Base-by-base conservation (phyloP, 1,140 invertebrate genomes). In the Achatina immaculata region DNA sequence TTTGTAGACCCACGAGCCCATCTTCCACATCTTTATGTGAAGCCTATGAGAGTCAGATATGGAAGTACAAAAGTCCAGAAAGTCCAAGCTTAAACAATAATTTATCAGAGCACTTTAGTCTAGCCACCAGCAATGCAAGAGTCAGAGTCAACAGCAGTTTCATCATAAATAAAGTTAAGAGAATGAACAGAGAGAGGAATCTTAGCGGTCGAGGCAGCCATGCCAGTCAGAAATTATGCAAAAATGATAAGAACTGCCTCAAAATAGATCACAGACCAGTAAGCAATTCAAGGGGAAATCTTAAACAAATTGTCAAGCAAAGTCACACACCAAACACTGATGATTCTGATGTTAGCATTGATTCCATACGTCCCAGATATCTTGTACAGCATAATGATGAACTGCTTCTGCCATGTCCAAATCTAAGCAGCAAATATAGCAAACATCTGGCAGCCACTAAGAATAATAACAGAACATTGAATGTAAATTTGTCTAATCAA, bases 321-420 rank as follows among this genome's bases (percentile, higher is more conserved):
- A 69, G 38, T 9, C 68, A 69, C 11, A 24, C 68, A n/a, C 42
- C 7, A n/a, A 73, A 14, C 16, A 21, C 42, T 73, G 71, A 36
- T 28, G 71, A 73, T 14, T 73, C 71, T 43, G 71, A 73, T 45
- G 31, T 73, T 45, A 73, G 71, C 43, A 73, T 73, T 34, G 71
- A 45, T 28, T 73, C 71, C 16, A 73, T 45, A 34, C 71, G 71
- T 21, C 71, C 71, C 19, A 73, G 42, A 73, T 73, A 73, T 36
- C 71, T 73, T n/a, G 71, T 73, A 28, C 71, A 73, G 24, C 71
- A 73, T 43, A 73, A 73, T 34, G 43, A 48, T 73, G 71, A 73
- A n/a, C 40, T 73, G 28, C 43, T 73, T 43, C 36, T 73, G 28
- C 71, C 71, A n/a, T 73, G 71, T 45, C 71, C 71, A 73, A 73